These are phyloP conservation scores for Caenorhabditis panamensis DNA, from an alignment of 2,888 invertebrate genomes.

Conservation along the genomic window DNA sequence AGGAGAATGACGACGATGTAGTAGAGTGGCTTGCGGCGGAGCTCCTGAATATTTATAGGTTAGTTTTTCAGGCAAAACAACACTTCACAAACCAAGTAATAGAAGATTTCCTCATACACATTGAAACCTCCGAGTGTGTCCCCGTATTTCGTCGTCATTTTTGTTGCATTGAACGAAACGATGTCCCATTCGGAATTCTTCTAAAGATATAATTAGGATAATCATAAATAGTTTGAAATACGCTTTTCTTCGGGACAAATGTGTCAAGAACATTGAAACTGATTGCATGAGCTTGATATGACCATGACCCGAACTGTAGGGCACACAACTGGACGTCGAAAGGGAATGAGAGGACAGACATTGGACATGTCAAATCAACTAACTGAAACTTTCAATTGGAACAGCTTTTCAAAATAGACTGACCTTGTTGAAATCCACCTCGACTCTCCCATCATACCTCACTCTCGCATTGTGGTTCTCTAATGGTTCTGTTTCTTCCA, in stretches of 20 bases:
- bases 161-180: conserved; percentile 69
- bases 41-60: conserved; percentile 47
- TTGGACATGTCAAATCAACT: conserved; percentile 70
- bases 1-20: conserved; percentile 73
- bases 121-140: conserved; percentile 68
- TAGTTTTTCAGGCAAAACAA: conserved; percentile 11
- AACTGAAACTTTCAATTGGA: conserved; percentile 51
- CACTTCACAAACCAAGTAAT: conserved; percentile 52
- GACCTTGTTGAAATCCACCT: conserved; percentile 73
- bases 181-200: conserved; percentile 75
- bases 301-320: conserved; percentile 74
- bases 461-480: conserved; percentile 71
- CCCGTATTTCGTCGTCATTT: conserved; percentile 68
- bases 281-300: conserved; percentile 70
- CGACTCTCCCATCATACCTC: conserved; percentile 67
- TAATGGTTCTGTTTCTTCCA: conserved; percentile 71
- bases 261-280: conserved; percentile 64
- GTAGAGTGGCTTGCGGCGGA: conserved; percentile 71
- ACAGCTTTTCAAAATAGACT: not conserved
- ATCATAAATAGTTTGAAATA: conserved; percentile 9
- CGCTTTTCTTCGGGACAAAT: conserved; percentile 65
- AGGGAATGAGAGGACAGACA: conserved; percentile 71
- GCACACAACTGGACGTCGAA: conserved; percentile 72
- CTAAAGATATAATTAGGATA: conserved; percentile 42
- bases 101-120: conserved; percentile 74